phyloP scores from a whole-genome alignment of 2,797 vertebrate species.

The Xiphophorus birchmanni region DNA sequence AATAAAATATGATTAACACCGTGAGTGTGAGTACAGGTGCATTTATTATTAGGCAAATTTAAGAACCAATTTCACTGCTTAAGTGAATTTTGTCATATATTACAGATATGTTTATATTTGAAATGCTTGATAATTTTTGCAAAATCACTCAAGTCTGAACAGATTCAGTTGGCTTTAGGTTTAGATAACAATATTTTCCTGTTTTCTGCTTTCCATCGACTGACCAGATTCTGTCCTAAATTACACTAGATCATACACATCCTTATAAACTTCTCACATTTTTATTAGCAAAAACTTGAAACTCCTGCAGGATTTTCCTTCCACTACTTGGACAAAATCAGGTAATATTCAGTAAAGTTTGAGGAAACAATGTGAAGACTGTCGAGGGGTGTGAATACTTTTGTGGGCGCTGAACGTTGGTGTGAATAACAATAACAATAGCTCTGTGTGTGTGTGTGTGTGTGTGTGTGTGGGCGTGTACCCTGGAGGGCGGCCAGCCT shows the following conservation, averaged over 20 bases:
- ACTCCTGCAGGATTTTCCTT: not conserved
- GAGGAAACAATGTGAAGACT: not conserved
- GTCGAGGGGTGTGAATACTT: not conserved
- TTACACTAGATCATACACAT: not conserved
- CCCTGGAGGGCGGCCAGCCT: conserved; percentile 95
- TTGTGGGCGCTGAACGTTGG: not conserved
- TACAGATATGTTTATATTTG: not conserved
- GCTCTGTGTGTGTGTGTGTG: conserved; percentile 17
- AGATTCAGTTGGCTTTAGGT: not conserved
- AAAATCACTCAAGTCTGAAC: not conserved
- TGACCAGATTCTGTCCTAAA: not conserved
- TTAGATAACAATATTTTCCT: not conserved
- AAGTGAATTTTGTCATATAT: not conserved
- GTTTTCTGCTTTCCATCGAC: not conserved
- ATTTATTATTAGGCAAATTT: too few species aligned
- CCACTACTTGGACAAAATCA: not conserved
- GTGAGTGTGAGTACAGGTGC: too few species aligned
- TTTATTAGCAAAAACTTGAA: not conserved
- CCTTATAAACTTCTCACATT: too few species aligned
- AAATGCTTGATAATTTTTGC: not conserved
- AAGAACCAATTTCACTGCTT: not conserved
- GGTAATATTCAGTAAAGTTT: not conserved
- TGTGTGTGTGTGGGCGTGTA: conserved; percentile 53
- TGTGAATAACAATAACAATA: not conserved
- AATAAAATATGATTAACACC: too few species aligned